These are phyloP conservation scores for Pangasius krempfi DNA, from an alignment of 2,797 vertebrate species.

Conservation along the genomic window DNA sequence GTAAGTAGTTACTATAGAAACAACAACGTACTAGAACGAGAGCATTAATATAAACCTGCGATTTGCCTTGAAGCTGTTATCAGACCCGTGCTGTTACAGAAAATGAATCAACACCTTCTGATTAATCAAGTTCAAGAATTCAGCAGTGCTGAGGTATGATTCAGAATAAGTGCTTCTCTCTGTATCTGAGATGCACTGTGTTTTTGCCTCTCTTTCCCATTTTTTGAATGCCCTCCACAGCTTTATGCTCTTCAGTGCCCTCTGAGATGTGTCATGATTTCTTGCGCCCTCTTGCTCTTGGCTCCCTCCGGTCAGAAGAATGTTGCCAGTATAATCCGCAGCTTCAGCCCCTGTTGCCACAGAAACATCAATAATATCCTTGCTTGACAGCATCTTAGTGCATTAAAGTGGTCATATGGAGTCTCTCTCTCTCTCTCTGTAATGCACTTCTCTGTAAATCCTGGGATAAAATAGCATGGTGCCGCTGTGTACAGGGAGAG, in stretches of 20 bases:
- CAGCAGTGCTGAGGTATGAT: background rate
- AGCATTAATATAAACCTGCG: background rate
- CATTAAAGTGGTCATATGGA: slow-evolving; percentile 77
- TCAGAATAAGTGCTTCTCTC: slow-evolving; percentile 19
- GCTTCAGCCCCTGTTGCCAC: slow-evolving; percentile 77
- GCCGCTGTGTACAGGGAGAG: slow-evolving; percentile 27
- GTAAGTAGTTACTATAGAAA: background rate
- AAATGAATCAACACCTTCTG: background rate
- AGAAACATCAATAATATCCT: slow-evolving; percentile 87
- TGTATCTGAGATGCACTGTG: slow-evolving; percentile 39
- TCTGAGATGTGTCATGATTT: slow-evolving; percentile 52
- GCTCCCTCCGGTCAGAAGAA: slow-evolving; percentile 54
- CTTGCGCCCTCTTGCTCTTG: slow-evolving; percentile 27
- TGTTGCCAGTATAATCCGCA: slow-evolving; percentile 74
- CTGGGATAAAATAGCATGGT: slow-evolving; percentile 66
- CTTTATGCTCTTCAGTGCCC: slow-evolving; percentile 27
- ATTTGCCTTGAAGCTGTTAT: background rate
- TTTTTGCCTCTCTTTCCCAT: slow-evolving; percentile 29
- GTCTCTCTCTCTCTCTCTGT: slow-evolving; percentile 45
- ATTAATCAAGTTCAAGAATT: background rate
- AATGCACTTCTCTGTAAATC: slow-evolving; percentile 55
- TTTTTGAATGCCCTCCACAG: slow-evolving; percentile 37
- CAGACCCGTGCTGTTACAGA: background rate
- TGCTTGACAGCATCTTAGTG: slow-evolving; percentile 80
- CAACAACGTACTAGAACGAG: background rate